phyloP scores from a whole-genome alignment of 2,888 invertebrate genomes.

The Latheticus oryzae region DNA sequence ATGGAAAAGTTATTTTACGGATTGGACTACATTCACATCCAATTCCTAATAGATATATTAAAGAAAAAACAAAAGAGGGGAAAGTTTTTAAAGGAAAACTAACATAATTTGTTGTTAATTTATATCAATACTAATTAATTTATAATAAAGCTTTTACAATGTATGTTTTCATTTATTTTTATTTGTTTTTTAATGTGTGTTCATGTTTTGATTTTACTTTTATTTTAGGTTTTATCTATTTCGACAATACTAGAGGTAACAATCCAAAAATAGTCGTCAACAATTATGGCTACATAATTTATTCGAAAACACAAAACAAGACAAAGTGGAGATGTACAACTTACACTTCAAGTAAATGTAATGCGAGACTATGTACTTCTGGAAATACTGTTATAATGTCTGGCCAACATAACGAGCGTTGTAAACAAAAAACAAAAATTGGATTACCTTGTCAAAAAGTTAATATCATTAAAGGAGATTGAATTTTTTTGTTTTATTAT shows the following conservation, averaged over 20 bases:
- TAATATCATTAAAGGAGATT: background rate
- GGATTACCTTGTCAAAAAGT: background rate
- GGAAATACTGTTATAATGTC: conserved; percentile 34
- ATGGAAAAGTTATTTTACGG: conserved; percentile 52
- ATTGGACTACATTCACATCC: conserved; percentile 54
- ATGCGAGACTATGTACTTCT: conserved; percentile 32
- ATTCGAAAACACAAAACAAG: conserved; percentile 32
- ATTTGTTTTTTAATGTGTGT: too few relatives aligned
- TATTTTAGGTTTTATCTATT: conserved; percentile 15
- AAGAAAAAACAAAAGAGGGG: conserved; percentile 45
- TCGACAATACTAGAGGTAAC: conserved; percentile 11
- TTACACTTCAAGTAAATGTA: conserved; percentile 42
- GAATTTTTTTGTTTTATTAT: background rate
- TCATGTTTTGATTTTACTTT: too few relatives aligned
- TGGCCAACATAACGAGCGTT: conserved; percentile 39
- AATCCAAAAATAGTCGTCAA: conserved; percentile 16
- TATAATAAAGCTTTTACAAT: too few relatives aligned
- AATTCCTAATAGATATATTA: conserved; percentile 49
- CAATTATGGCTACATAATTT: conserved; percentile 35
- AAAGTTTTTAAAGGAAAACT: conserved; percentile 43
- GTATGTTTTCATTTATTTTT: too few relatives aligned
- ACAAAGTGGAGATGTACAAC: conserved; percentile 47
- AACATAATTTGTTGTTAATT: conserved; percentile 7
- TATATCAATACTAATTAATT: too few relatives aligned
- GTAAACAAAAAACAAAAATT: background rate